Evolutionary conservation across 2,113 vertebrate species (phyloP).

Genomic region (Isurus oxyrinchus): DNA sequence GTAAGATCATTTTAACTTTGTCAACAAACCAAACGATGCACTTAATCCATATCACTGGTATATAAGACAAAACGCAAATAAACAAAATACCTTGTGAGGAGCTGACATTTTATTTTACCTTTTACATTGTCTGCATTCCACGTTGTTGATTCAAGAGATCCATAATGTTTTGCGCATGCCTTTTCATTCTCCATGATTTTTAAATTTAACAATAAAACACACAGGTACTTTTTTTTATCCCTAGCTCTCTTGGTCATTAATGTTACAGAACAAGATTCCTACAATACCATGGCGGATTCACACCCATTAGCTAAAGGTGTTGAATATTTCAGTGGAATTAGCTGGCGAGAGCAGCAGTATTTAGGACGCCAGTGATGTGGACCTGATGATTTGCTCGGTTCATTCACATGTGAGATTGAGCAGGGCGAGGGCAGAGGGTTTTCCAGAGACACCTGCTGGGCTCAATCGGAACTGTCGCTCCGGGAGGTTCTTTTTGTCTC

Average conservation of each 20-base stretch:
- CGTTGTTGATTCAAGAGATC: slow-evolving; percentile 64
- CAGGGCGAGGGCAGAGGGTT: neutral
- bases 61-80: no score
- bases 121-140: slow-evolving; percentile 52
- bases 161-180: slow-evolving; percentile 56
- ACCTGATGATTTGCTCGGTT: neutral
- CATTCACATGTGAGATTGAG: neutral
- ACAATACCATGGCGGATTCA: neutral
- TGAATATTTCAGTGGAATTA: neutral
- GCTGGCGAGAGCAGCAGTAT: neutral
- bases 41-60: no score
- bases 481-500: neutral
- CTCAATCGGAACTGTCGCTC: neutral
- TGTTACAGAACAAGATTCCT: neutral
- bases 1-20: neutral
- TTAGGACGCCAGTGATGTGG: neutral
- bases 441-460: neutral
- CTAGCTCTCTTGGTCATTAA: neutral
- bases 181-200: slow-evolving; percentile 58
- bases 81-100: neutral
- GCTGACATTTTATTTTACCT: slow-evolving; percentile 51
- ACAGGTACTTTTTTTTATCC: neutral
- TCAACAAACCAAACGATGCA: neutral
- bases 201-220: neutral
- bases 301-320: neutral